phyloP scores from a whole-genome alignment of 2,797 vertebrate genomes.

The Enteromius anoplus region DNA sequence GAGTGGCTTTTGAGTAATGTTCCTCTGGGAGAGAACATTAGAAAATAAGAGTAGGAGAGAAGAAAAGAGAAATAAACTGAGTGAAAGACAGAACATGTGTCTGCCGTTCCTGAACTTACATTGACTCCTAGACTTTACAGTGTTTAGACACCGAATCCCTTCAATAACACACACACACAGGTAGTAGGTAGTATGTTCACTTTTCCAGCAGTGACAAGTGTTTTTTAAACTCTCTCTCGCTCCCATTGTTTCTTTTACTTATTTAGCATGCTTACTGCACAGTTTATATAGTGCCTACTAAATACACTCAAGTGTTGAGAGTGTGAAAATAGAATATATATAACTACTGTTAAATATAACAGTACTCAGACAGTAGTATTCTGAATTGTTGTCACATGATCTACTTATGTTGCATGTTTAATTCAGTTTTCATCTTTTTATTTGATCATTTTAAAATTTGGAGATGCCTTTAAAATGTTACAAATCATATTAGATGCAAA shows the following conservation, averaged over 20 bases:
- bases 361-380: background rate
- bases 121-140: background rate
- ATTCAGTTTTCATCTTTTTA: background rate
- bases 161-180: background rate
- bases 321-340: background rate
- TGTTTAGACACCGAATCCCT: background rate
- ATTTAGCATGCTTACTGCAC: background rate
- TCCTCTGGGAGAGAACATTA: constrained; percentile 5
- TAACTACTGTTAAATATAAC: background rate
- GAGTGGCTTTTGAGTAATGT: background rate
- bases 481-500: background rate
- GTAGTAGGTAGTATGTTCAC: background rate
- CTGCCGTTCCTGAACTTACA: constrained; percentile 16
- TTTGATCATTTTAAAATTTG: background rate
- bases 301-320: background rate
- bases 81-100: background rate
- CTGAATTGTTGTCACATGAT: constrained; percentile 2
- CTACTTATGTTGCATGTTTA: background rate
- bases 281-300: background rate
- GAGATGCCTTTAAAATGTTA: background rate
- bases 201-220: background rate
- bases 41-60: constrained; percentile 7
- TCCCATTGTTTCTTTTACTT: background rate
- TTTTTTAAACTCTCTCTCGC: background rate
- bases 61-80: background rate